Evolutionary conservation across 92 coral and sea anemone genomes (phyloP).

Genomic region (Phymanthus crucifer): DNA sequence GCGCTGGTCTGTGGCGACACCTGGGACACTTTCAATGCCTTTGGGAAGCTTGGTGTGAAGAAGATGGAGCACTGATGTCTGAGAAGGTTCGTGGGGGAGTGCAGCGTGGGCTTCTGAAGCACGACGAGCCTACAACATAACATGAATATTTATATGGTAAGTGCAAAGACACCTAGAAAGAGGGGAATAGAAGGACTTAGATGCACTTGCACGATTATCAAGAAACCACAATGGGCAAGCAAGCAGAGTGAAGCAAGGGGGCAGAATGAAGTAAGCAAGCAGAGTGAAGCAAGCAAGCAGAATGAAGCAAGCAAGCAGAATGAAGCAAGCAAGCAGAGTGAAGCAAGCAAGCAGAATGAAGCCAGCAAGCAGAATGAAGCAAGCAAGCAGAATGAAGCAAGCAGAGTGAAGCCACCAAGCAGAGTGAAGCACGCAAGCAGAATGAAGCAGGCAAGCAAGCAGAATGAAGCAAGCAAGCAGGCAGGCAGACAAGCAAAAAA

Average conservation of each 20-base stretch:
- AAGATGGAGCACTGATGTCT: slow-evolving; percentile 29
- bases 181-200: too few relatives aligned
- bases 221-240: too few relatives aligned
- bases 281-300: too few relatives aligned
- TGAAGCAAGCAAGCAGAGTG: not conserved
- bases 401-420: not conserved
- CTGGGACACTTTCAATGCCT: slow-evolving; percentile 20
- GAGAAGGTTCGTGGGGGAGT: slow-evolving; percentile 23
- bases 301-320: not conserved
- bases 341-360: not conserved
- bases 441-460: not conserved
- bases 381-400: not conserved
- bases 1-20: slow-evolving; percentile 38
- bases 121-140: slow-evolving; percentile 15
- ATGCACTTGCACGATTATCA: too few relatives aligned
- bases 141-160: not conserved
- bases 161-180: not conserved
- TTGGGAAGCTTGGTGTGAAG: slow-evolving; percentile 52
- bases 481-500: not conserved
- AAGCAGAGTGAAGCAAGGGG: too few relatives aligned
- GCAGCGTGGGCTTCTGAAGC: slow-evolving; percentile 11
- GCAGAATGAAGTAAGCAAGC: too few relatives aligned
- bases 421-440: not conserved
- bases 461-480: not conserved
- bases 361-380: not conserved